Evolutionary conservation across 2,797 vertebrate genomes (phyloP).

Genomic region (Gila robusta): DNA sequence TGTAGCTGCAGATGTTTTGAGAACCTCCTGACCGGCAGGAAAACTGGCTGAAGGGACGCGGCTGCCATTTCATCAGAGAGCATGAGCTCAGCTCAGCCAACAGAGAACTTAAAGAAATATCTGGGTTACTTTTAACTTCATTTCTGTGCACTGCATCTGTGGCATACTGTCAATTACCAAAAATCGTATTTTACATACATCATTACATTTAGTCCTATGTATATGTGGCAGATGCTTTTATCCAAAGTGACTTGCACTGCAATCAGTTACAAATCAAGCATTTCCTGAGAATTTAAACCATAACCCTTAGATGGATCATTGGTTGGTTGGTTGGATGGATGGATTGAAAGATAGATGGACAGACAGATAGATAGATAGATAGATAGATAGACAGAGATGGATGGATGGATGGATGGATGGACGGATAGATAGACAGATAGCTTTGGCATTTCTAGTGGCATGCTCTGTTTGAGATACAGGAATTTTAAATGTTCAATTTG

Average conservation of each 20-base stretch:
- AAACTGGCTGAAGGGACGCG: slow-evolving; percentile 26
- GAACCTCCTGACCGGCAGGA: slow-evolving; percentile 53
- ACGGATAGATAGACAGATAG: neutral
- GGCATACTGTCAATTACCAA: neutral
- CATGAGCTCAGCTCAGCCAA: slow-evolving; percentile 28
- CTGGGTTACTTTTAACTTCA: neutral
- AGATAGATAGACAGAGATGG: too few relatives aligned
- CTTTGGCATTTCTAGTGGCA: neutral
- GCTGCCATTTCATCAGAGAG: neutral
- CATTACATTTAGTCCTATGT: neutral
- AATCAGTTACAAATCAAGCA: neutral
- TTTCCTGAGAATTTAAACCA: neutral
- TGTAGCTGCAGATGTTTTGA: slow-evolving; percentile 47
- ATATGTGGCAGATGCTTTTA: neutral
- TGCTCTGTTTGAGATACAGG: neutral
- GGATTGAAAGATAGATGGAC: too few relatives aligned
- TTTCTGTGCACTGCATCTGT: neutral
- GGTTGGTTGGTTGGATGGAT: too few relatives aligned
- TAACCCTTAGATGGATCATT: neutral
- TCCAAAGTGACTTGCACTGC: too few relatives aligned
- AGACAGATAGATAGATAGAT: too few relatives aligned
- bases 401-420: too few relatives aligned
- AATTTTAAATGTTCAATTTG: neutral
- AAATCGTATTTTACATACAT: neutral
- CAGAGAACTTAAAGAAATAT: neutral